Evolutionary conservation across 2,797 vertebrate species (phyloP).

Genomic region (Mormyrops boulengeri): DNA sequence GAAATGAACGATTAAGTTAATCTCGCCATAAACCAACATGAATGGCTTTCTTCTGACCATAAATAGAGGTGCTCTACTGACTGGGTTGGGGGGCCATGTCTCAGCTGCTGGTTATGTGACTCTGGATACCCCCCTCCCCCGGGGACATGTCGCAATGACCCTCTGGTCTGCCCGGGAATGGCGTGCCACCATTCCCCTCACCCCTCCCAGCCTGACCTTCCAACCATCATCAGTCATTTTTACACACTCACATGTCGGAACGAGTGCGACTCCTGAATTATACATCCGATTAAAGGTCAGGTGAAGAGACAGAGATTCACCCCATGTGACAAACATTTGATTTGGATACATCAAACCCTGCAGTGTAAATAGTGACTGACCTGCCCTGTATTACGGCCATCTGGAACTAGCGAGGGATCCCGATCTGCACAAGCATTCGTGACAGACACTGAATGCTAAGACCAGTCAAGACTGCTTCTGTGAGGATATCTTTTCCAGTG

Average conservation of each 20-base stretch:
- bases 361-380: not conserved
- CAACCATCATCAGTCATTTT: not conserved
- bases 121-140: not conserved
- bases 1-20: not conserved
- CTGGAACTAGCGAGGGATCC: not conserved
- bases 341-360: not conserved
- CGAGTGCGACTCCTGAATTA: not conserved
- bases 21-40: not conserved
- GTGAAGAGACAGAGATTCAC: not conserved
- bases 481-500: not conserved
- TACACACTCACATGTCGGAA: not conserved
- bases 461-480: not conserved
- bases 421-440: not conserved
- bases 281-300: not conserved
- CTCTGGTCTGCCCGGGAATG: not conserved
- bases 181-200: not conserved
- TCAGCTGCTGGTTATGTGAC: not conserved
- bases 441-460: not conserved
- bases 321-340: not conserved
- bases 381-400: not conserved
- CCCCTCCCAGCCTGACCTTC: constrained; percentile 7
- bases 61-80: not conserved
- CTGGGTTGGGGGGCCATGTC: not conserved
- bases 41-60: not conserved
- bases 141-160: not conserved